These are phyloP conservation scores for Protosalanx chinensis DNA, from an alignment of 2,797 vertebrate species.

Conservation along the genomic window DNA sequence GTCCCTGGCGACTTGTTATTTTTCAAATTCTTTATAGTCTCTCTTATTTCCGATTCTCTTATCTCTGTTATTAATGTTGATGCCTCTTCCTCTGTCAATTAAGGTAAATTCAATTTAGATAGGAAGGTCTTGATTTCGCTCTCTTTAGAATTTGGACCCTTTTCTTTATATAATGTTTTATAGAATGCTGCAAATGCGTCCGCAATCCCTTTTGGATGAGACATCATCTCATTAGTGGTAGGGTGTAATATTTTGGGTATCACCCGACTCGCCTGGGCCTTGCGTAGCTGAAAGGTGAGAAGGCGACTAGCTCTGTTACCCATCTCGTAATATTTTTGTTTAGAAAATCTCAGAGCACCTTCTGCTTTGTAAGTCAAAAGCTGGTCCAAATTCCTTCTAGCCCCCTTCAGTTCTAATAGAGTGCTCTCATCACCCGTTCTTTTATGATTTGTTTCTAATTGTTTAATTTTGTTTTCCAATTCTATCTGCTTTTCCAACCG, in stretches of 20 bases:
- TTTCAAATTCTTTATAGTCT: too few species aligned
- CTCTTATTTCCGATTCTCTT: too few species aligned
- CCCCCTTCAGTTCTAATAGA: not conserved
- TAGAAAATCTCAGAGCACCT: not conserved
- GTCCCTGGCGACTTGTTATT: slow-evolving; percentile 18
- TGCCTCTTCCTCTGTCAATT: too few species aligned
- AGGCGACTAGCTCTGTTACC: not conserved
- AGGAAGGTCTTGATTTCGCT: too few species aligned
- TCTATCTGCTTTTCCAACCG: not conserved
- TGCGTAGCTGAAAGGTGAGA: not conserved
- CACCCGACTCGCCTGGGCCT: not conserved
- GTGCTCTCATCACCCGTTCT: not conserved
- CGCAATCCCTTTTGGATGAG: not conserved
- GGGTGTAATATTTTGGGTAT: not conserved
- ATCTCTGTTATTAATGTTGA: too few species aligned
- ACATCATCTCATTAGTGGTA: not conserved
- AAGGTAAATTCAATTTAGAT: too few species aligned
- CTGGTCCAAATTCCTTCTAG: slow-evolving; percentile 8
- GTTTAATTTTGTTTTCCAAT: slow-evolving; percentile 8
- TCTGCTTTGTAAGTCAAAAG: slow-evolving; percentile 7
- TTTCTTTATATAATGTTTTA: slow-evolving; percentile 12
- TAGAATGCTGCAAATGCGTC: slow-evolving; percentile 18
- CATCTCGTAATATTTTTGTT: not conserved
- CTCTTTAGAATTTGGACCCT: too few species aligned
- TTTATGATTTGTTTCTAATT: slow-evolving; percentile 15